Percentiles rank a stretch among this genome's conserved stretches.
These are phyloP conservation scores for Eupithecia insigniata DNA, from an alignment of 2,888 invertebrate genomes.

Conservation along the genomic window DNA sequence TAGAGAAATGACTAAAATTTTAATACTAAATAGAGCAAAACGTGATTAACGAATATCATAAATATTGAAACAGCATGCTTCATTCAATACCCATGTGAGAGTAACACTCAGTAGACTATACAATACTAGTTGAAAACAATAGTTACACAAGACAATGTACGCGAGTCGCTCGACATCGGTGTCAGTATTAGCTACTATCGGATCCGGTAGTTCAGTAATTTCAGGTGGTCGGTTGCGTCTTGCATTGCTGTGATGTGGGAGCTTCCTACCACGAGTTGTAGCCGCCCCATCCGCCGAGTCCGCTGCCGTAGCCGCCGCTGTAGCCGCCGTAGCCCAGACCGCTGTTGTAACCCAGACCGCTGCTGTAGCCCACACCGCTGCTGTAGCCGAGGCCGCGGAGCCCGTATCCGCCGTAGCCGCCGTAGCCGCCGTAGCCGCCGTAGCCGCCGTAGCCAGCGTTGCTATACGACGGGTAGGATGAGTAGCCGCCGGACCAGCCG, in stretches of 20 bases:
- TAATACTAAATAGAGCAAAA: background rate
- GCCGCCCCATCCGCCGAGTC: slow-evolving; percentile 3
- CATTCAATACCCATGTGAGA: background rate
- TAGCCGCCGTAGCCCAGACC: background rate
- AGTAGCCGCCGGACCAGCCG: slow-evolving; percentile 42
- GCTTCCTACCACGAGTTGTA: slow-evolving; percentile 7
- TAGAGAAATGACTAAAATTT: background rate
- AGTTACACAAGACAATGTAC: background rate
- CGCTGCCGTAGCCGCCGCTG: background rate
- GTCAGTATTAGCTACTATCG: background rate
- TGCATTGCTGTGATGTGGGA: background rate
- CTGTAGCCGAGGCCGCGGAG: background rate
- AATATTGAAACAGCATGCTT: background rate
- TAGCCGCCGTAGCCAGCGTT: slow-evolving; percentile 27
- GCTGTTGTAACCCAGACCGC: slow-evolving; percentile 1
- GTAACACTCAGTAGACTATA: background rate
- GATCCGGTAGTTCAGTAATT: background rate
- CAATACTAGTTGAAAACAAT: background rate
- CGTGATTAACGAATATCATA: background rate
- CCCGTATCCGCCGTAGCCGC: background rate
- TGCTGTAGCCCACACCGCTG: background rate
- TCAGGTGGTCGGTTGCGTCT: background rate
- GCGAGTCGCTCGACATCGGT: background rate
- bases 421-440: background rate
- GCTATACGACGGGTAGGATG: slow-evolving; percentile 19